A percentile compares a stretch with the other conserved stretches of the same genome.
Evolutionary conservation across 2,797 vertebrate species (phyloP).

Genomic region (Crocodylus rhombifer): DNA sequence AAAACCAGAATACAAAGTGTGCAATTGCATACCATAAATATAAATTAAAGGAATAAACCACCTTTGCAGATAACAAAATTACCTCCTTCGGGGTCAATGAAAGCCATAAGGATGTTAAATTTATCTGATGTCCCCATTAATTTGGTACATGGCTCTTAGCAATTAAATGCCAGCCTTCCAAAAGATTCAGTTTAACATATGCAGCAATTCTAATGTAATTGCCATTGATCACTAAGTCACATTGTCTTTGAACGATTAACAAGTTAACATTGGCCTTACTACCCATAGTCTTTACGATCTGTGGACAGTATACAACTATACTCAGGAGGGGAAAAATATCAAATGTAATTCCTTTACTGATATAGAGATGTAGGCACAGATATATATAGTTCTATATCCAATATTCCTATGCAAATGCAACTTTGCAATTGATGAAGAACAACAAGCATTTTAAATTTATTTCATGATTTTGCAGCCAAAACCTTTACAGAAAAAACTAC

Average conservation of each 20-base stretch:
- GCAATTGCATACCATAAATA: neutral
- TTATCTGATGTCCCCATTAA: slow-evolving; percentile 45
- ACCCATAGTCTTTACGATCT: neutral
- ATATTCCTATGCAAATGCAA: neutral
- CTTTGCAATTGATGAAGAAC: neutral
- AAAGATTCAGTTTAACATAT: slow-evolving; percentile 48
- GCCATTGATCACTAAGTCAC: slow-evolving; percentile 33
- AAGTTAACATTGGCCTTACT: slow-evolving; percentile 15
- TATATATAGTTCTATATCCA: neutral
- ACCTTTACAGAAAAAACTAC: neutral
- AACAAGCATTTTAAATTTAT: neutral
- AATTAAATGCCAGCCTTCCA: slow-evolving; percentile 54
- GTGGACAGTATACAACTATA: neutral
- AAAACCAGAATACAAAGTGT: neutral
- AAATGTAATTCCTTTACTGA: neutral
- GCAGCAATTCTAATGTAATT: slow-evolving; percentile 37
- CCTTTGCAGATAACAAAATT: slow-evolving; percentile 44
- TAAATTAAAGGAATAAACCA: slow-evolving; percentile 21
- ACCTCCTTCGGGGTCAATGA: slow-evolving; percentile 30
- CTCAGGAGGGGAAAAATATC: neutral
- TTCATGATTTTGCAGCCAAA: slow-evolving; percentile 18
- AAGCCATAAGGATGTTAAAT: slow-evolving; percentile 39
- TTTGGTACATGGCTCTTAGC: slow-evolving; percentile 26
- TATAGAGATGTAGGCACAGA: neutral
- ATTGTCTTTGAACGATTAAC: slow-evolving; percentile 39